Conservation (phyloP, 2,888 invertebrate genomes). For the Elmis aenea region DNA sequence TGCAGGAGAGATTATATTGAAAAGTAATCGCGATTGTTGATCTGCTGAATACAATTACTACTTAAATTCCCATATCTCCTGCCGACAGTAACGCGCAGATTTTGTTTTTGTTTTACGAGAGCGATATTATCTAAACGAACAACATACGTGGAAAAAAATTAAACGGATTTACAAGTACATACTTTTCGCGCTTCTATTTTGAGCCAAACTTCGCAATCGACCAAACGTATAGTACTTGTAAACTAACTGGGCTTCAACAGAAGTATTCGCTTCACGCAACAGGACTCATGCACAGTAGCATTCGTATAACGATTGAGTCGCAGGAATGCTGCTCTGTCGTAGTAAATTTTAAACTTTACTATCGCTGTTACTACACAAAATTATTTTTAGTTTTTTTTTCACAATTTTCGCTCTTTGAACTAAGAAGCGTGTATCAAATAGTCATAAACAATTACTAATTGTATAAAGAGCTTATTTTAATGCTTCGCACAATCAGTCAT, state of each 20-base stretch:
- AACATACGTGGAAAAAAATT: conserved; percentile 16
- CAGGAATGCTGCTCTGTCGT: conserved; percentile 32
- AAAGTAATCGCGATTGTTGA: too few species aligned
- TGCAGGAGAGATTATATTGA: too few species aligned
- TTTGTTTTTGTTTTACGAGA: too few species aligned
- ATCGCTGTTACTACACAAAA: conserved; percentile 3
- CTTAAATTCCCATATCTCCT: too few species aligned
- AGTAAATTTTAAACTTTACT: conserved; percentile 29
- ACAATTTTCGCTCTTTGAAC: too few species aligned
- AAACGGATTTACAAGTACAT: conserved; percentile 30
- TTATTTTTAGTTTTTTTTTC: background rate
- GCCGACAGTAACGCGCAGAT: too few species aligned
- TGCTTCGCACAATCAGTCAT: conserved; percentile 13
- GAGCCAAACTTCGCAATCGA: conserved; percentile 21
- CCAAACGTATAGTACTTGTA: conserved; percentile 11
- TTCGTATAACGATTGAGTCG: conserved; percentile 32
- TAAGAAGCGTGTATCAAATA: too few species aligned
- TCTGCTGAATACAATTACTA: too few species aligned
- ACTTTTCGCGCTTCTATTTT: conserved; percentile 31
- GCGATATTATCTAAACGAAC: too few species aligned
- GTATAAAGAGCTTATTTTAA: too few species aligned
- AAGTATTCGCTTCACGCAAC: conserved; percentile 11
- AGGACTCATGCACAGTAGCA: conserved; percentile 31
- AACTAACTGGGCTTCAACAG: conserved; percentile 22
- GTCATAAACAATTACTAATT: too few species aligned